Base-by-base conservation (phyloP, 2,113 vertebrate species). In the Sceloporus tristichus region DNA sequence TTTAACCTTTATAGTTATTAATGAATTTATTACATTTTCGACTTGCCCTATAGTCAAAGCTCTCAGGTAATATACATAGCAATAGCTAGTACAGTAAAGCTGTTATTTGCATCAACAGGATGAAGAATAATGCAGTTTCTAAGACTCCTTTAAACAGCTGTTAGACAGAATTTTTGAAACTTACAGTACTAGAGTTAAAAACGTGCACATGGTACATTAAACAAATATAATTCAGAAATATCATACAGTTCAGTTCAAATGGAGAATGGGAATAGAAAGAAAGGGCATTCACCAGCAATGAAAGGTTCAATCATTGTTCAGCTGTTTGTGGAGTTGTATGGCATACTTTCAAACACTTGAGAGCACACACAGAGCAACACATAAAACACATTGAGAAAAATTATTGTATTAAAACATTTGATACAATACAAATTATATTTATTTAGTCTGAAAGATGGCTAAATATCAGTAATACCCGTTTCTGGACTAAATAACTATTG, bases 141-240 rank as follows among this genome's bases (percentile, higher is more conserved):
- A 91, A 7, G 1, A 5, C 82, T 53, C 81, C 27, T 89, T 76
- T 70, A 59, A 89, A 53, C 56, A 94, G 68, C 1, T 4, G 84
- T 4, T 86, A 88, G 48, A 87, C 9, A 91, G 65, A 79, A 42
- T 82, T 89, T 85, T 83, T 90, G 38, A 62, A 93, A 85, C 68
- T 88, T 80, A 59, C 68, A 84, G 79, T 29, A 38, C 4, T 38
- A 82, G 86, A 93, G 87, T 48, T 88, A 89, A 94, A 86, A 78
- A 65, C 86, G 21, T n/a, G 16, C 29, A 9, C 71, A 92, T 40
- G 84, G 75, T 91, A 91, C 76, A 86, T 85, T 95, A 94, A 94
- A 90, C n/a, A 95, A 95, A 89, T 88, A 73, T 34, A 94, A 92
- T 93, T 92, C 85, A 88, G 85, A 93, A 91, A 66, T 9, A 34